phyloP scores from a whole-genome alignment of 2,797 vertebrate species.

The Zenarchopterus dispar region DNA sequence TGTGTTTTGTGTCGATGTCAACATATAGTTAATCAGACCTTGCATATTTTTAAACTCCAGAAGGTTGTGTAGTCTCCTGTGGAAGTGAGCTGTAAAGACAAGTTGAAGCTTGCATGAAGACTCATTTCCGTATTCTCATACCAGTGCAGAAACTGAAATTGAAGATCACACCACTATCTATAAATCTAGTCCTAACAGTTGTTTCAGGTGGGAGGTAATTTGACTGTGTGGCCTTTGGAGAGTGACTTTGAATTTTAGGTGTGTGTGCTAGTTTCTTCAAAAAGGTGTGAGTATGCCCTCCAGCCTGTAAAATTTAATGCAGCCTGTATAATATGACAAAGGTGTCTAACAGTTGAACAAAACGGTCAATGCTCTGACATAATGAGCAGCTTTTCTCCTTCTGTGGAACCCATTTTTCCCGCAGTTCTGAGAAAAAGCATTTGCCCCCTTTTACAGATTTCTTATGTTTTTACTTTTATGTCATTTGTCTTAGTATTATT shows the following conservation, averaged over 20 bases:
- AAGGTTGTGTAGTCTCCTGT: not conserved
- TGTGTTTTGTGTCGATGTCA: not conserved
- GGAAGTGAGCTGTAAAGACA: slow-evolving; percentile 13
- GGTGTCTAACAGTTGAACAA: slow-evolving; percentile 15
- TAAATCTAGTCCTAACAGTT: slow-evolving; percentile 31
- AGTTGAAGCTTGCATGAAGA: slow-evolving; percentile 35
- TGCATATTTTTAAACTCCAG: slow-evolving; percentile 10
- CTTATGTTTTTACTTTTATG: no score
- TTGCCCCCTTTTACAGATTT: no score
- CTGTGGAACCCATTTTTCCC: not conserved
- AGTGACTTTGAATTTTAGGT: slow-evolving; percentile 28
- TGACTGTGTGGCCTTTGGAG: slow-evolving; percentile 32
- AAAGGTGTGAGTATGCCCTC: slow-evolving; percentile 38
- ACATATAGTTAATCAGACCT: slow-evolving; percentile 5
- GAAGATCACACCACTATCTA: slow-evolving; percentile 35
- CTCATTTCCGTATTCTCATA: slow-evolving; percentile 13
- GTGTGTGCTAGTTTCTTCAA: slow-evolving; percentile 24
- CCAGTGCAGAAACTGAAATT: slow-evolving; percentile 43
- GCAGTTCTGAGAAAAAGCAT: no score
- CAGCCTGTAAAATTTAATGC: slow-evolving; percentile 13
- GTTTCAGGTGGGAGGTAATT: slow-evolving; percentile 41
- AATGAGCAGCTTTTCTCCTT: slow-evolving; percentile 8
- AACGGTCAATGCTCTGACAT: slow-evolving; percentile 6
- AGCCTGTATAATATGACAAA: slow-evolving; percentile 32
- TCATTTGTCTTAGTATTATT: not conserved